Evolutionary conservation across 2,888 invertebrate species (phyloP).

Genomic region (Neuroscelio doddi): DNA sequence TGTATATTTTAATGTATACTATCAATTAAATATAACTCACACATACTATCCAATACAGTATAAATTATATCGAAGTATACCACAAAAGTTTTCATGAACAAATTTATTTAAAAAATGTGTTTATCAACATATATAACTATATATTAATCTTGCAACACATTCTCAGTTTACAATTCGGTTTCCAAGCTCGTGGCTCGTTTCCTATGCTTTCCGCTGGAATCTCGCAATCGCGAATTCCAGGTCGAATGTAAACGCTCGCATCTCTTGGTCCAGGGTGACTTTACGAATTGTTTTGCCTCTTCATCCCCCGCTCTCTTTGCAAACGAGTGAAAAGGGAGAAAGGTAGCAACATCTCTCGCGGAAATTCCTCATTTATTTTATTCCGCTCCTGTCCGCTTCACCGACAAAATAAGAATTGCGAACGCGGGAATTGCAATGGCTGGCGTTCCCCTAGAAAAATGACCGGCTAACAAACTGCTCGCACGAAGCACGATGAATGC

Average conservation of each 20-base stretch:
- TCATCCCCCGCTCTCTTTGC: slow-evolving; percentile 16
- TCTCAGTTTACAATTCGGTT: no score
- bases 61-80: no score
- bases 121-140: no score
- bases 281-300: slow-evolving; percentile 43
- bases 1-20: no score
- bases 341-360: slow-evolving; percentile 42
- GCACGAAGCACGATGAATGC: slow-evolving; percentile 52
- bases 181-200: no score
- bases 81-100: no score
- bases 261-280: slow-evolving; percentile 29
- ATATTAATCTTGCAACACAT: no score
- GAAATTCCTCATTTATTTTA: slow-evolving; percentile 59
- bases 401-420: slow-evolving; percentile 26
- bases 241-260: slow-evolving; percentile 57
- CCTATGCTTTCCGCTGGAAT: slow-evolving; percentile 51
- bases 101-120: no score
- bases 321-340: slow-evolving; percentile 31
- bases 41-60: no score
- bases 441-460: slow-evolving; percentile 49
- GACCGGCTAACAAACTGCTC: slow-evolving; percentile 54
- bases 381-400: slow-evolving; percentile 32
- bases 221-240: slow-evolving; percentile 66
- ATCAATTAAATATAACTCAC: no score
- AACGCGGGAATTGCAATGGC: slow-evolving; percentile 39